phyloP scores from a whole-genome alignment of 2,797 vertebrate species.

The Acipenser oxyrinchus region DNA sequence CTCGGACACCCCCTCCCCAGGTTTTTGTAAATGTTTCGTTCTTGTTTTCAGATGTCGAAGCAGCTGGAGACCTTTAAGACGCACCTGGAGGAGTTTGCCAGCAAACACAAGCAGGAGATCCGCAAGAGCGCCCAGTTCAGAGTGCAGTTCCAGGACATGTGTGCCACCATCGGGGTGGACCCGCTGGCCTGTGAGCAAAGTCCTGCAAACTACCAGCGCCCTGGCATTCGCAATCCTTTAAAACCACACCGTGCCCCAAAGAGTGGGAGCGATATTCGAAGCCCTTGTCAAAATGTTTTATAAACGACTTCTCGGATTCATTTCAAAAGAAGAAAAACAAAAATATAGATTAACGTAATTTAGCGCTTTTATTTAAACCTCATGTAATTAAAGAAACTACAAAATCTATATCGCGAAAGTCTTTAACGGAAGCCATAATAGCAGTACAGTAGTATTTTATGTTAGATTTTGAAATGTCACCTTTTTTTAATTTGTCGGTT shows the following conservation, averaged over 20 bases:
- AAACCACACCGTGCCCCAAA: background rate
- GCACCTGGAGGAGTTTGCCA: conserved; percentile 91
- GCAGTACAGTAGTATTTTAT: too few species aligned
- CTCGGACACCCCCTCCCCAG: background rate
- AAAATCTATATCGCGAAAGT: too few species aligned
- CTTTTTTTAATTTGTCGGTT: too few species aligned
- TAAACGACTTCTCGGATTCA: too few species aligned
- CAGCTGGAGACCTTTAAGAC: conserved; percentile 91
- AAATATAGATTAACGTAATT: too few species aligned
- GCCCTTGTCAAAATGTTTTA: too few species aligned
- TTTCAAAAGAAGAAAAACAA: too few species aligned
- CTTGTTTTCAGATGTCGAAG: conserved; percentile 80
- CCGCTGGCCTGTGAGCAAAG: conserved; percentile 81
- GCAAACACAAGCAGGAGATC: conserved; percentile 97
- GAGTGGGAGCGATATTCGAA: background rate
- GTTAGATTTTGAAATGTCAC: too few species aligned
- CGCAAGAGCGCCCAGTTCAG: conserved; percentile 81
- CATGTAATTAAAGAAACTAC: too few species aligned
- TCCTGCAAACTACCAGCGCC: background rate
- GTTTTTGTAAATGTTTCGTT: conserved; percentile 3
- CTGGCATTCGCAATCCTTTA: too few species aligned
- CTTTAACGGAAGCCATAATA: too few species aligned
- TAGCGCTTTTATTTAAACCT: too few species aligned
- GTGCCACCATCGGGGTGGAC: conserved; percentile 91
- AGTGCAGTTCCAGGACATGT: conserved; percentile 97